phyloP scores from a whole-genome alignment of 2,888 invertebrate genomes.

The Empis livida region DNA sequence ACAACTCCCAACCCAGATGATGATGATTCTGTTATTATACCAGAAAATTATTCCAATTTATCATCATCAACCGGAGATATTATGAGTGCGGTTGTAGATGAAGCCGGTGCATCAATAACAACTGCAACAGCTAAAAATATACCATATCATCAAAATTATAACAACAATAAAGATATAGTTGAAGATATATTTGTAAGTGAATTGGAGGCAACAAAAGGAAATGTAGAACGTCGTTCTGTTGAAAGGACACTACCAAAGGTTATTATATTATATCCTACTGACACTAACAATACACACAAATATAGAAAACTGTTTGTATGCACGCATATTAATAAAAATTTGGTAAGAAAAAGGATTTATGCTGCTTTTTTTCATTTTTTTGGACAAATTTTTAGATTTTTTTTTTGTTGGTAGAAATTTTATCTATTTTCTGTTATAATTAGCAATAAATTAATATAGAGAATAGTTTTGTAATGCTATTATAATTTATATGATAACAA shows the following conservation, averaged over 20 bases:
- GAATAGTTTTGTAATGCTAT: too few species aligned
- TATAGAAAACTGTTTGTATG: background rate
- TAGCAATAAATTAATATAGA: too few species aligned
- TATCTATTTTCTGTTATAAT: too few species aligned
- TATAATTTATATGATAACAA: too few species aligned
- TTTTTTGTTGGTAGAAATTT: too few species aligned
- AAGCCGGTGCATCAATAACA: background rate
- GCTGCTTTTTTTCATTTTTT: background rate
- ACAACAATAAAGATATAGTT: conserved; percentile 23
- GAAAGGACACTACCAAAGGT: conserved; percentile 30
- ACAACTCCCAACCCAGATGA: background rate
- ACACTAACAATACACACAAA: background rate
- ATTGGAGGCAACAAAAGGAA: conserved; percentile 22
- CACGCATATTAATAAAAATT: background rate
- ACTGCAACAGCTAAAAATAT: background rate
- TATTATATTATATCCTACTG: conserved; percentile 17
- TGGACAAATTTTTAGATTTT: background rate
- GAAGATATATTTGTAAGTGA: conserved; percentile 23
- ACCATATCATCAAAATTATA: conserved; percentile 30
- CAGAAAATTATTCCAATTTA: background rate
- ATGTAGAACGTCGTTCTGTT: conserved; percentile 25
- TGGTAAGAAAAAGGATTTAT: background rate
- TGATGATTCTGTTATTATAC: background rate
- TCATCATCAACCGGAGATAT: background rate
- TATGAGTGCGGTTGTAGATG: background rate